phyloP scores from a whole-genome alignment of 2,888 invertebrate genomes.

The Platycheirus rosarum region DNA sequence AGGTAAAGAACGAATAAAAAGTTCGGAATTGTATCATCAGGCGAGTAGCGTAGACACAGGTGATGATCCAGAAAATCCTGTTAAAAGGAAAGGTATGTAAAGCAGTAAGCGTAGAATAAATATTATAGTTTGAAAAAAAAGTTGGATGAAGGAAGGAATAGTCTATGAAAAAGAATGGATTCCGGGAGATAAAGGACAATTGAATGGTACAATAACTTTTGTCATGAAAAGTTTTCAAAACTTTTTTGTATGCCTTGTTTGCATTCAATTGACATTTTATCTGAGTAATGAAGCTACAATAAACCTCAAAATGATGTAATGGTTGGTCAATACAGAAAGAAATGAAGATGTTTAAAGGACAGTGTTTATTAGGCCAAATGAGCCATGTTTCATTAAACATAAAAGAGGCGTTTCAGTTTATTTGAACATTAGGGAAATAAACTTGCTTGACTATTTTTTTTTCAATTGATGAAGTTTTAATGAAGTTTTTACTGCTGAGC shows the following conservation, averaged over 20 bases:
- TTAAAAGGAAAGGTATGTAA: slow-evolving; percentile 83
- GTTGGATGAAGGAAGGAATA: slow-evolving; percentile 5
- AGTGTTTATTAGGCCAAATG: slow-evolving; percentile 37
- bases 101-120: slow-evolving; percentile 75
- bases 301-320: slow-evolving; percentile 65
- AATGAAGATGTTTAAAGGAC: slow-evolving; percentile 37
- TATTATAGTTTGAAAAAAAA: slow-evolving; percentile 40
- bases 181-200: slow-evolving; percentile 48
- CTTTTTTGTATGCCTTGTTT: slow-evolving; percentile 39
- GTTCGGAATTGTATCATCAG: slow-evolving; percentile 81
- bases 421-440: not conserved
- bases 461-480: no score
- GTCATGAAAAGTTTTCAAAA: slow-evolving; percentile 40
- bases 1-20: slow-evolving; percentile 81
- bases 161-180: slow-evolving; percentile 55
- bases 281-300: slow-evolving; percentile 62
- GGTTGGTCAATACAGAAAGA: slow-evolving; percentile 52
- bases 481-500: no score
- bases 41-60: slow-evolving; percentile 80
- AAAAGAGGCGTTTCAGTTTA: slow-evolving; percentile 59
- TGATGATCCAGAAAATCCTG: slow-evolving; percentile 82
- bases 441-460: no score
- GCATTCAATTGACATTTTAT: slow-evolving; percentile 67
- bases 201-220: slow-evolving; percentile 60
- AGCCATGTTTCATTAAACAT: slow-evolving; percentile 51